A percentile compares a stretch with the other conserved stretches of the same genome.
phyloP scores from a whole-genome alignment of 2,797 vertebrate species.

The Chaunax sp. region DNA sequence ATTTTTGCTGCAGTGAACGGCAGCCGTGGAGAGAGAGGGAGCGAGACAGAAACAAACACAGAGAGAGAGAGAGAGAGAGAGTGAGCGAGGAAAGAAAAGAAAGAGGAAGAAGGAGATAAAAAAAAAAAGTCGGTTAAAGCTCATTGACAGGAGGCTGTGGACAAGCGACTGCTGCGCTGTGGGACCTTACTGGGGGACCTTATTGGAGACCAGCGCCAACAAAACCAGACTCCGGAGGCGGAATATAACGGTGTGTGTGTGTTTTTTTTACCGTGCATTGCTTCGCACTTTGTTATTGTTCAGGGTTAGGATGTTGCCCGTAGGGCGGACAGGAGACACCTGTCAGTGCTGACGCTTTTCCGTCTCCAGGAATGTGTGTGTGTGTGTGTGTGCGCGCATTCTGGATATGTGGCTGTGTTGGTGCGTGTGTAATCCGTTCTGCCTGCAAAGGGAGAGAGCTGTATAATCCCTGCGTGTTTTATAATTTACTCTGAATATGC shows the following conservation, averaged over 20 bases:
- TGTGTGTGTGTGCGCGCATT: slow-evolving; percentile 66
- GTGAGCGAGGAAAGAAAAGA: slow-evolving; percentile 65
- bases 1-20: slow-evolving; percentile 89
- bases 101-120: slow-evolving; percentile 26
- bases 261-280: slow-evolving; percentile 51
- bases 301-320: slow-evolving; percentile 44
- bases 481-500: slow-evolving; percentile 63
- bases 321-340: slow-evolving; percentile 71
- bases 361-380: slow-evolving; percentile 78
- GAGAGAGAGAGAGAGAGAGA: slow-evolving; percentile 44
- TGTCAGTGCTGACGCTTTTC: slow-evolving; percentile 74
- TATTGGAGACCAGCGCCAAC: slow-evolving; percentile 60
- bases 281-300: slow-evolving; percentile 54
- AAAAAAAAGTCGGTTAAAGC: slow-evolving; percentile 64
- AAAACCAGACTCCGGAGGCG: slow-evolving; percentile 69
- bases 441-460: slow-evolving; percentile 38
- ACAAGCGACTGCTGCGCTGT: slow-evolving; percentile 63
- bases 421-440: slow-evolving; percentile 55
- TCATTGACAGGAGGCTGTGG: slow-evolving; percentile 61
- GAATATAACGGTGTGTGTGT: slow-evolving; percentile 78
- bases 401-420: slow-evolving; percentile 43
- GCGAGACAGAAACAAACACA: slow-evolving; percentile 36
- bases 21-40: slow-evolving; percentile 72
- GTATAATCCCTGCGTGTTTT: slow-evolving; percentile 57
- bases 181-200: slow-evolving; percentile 58